Evolutionary conservation across 2,113 vertebrate genomes (phyloP).

Genomic region (Climacteris rufus): DNA sequence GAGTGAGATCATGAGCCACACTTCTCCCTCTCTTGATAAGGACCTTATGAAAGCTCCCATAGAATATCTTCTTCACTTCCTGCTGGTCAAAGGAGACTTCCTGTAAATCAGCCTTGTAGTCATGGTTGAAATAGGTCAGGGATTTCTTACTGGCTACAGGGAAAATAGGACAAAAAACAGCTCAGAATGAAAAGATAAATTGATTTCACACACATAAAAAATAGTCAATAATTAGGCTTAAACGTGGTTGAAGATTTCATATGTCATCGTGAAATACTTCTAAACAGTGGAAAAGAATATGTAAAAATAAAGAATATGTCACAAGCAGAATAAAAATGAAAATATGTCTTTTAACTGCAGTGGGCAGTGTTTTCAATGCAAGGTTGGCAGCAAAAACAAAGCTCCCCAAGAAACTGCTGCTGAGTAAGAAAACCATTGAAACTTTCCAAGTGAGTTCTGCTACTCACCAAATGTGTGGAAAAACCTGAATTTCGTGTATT

Average conservation of each 20-base stretch:
- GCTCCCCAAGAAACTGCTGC: neutral
- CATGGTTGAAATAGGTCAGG: constrained; percentile 88
- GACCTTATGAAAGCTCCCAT: constrained; percentile 96
- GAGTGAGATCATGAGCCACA: neutral
- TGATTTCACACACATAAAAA: neutral
- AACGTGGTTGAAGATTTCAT: neutral
- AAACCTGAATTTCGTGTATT: neutral
- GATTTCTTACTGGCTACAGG: constrained; percentile 79
- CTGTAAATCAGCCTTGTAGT: constrained; percentile 85
- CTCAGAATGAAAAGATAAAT: neutral
- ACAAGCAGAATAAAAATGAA: neutral
- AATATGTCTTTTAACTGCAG: neutral
- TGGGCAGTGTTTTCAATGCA: neutral
- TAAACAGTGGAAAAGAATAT: neutral
- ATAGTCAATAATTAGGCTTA: neutral
- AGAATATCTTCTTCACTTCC: constrained; percentile 89
- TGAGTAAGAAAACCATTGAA: neutral
- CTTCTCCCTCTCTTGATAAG: constrained; percentile 4
- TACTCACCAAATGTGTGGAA: neutral
- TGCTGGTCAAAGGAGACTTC: constrained; percentile 87
- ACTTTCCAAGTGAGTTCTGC: neutral
- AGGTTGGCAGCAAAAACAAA: neutral
- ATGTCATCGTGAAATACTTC: neutral
- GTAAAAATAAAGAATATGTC: neutral
- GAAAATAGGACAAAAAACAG: neutral